A percentile compares a stretch with the other conserved stretches of the same genome.
Evolutionary conservation across 2,113 vertebrate genomes (phyloP).

Genomic region (Speoplatyrhinus poulsoni): DNA sequence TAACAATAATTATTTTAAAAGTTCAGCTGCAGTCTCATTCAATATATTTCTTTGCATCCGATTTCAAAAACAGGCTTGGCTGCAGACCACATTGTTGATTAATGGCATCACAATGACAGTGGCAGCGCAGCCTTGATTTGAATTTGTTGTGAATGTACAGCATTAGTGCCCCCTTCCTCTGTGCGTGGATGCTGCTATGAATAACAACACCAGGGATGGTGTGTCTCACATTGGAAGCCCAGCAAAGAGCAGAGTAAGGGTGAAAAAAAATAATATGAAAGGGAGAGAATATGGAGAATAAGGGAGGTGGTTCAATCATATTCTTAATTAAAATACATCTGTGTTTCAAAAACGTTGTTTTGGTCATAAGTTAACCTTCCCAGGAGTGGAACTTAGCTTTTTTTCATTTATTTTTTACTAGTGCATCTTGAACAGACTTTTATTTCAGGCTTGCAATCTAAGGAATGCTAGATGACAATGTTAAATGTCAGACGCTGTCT

Average conservation of each 20-base stretch:
- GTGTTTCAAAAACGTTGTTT: not conserved
- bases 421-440: too few species aligned
- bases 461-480: constrained; percentile 5
- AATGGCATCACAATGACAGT: constrained; percentile 46
- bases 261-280: not conserved
- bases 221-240: not conserved
- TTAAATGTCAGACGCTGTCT: constrained; percentile 31
- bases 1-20: constrained; percentile 24
- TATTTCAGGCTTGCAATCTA: constrained; percentile 1
- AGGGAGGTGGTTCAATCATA: not conserved
- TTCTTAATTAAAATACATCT: constrained; percentile 11
- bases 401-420: too few species aligned
- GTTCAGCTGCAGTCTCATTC: constrained; percentile 30
- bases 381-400: too few species aligned
- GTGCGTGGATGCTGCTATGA: constrained; percentile 28
- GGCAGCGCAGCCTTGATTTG: constrained; percentile 33
- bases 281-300: not conserved
- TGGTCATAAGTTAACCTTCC: too few species aligned
- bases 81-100: constrained; percentile 30
- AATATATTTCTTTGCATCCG: constrained; percentile 24
- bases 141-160: constrained; percentile 43
- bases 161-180: constrained; percentile 28
- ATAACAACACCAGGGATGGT: constrained; percentile 19
- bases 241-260: not conserved
- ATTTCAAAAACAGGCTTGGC: constrained; percentile 7